Conservation (phyloP, 2,797 vertebrate genomes). For the Halcyon leucocephala region DNA sequence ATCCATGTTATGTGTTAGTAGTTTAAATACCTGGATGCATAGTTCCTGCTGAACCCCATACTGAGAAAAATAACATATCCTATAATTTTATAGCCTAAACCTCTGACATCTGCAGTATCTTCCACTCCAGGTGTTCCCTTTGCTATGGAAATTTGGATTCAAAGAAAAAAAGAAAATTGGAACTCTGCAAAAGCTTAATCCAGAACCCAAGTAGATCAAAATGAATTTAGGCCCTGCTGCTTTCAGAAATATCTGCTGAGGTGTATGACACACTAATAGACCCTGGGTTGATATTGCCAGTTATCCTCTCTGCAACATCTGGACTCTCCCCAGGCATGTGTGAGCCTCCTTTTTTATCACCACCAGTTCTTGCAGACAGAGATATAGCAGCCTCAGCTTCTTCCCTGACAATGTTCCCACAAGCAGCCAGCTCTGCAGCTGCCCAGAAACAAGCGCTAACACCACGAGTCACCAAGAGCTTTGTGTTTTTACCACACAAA, state of each 20-base stretch:
- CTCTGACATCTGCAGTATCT: neutral
- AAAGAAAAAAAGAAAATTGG: neutral
- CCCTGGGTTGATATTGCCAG: neutral
- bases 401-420: neutral
- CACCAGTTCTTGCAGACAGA: neutral
- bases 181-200: slow-evolving; percentile 16
- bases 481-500: neutral
- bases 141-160: neutral
- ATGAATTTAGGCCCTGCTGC: neutral
- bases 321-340: neutral
- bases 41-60: neutral
- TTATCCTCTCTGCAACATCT: neutral
- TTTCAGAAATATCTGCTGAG: neutral
- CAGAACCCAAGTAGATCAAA: slow-evolving; percentile 1
- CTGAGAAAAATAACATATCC: slow-evolving; percentile 5
- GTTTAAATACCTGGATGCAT: slow-evolving; percentile 10
- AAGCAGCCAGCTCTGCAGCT: neutral
- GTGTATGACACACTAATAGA: neutral
- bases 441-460: neutral
- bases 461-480: neutral
- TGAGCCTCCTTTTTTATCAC: neutral
- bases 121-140: neutral
- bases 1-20: slow-evolving; percentile 8
- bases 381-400: neutral
- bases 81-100: neutral